phyloP scores from a whole-genome alignment of 2,888 invertebrate genomes.

The Drosophila anceps region DNA sequence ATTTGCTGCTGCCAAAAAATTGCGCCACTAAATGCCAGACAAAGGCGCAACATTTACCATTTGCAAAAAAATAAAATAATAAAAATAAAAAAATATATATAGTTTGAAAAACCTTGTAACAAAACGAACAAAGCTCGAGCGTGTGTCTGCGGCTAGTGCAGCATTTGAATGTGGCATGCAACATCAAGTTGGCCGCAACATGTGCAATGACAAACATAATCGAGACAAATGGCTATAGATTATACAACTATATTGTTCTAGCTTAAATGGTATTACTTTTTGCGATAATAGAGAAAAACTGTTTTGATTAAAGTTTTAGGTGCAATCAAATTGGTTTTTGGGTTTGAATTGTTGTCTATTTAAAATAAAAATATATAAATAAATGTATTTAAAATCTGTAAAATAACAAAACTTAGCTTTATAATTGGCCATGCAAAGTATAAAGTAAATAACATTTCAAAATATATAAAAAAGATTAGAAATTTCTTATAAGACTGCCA shows the following conservation, averaged over 20 bases:
- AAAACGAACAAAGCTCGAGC: constrained; percentile 17
- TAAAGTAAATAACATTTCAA: no score
- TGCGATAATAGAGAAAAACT: neutral
- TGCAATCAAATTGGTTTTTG: neutral
- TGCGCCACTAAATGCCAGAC: constrained; percentile 50
- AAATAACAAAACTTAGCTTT: no score
- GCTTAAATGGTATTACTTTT: neutral
- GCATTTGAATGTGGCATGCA: constrained; percentile 53
- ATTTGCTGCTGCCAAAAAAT: constrained; percentile 55
- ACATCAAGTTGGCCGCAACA: constrained; percentile 17
- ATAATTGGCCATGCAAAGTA: no score
- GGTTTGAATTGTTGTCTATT: no score
- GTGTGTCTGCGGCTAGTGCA: constrained; percentile 36
- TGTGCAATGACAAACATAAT: constrained; percentile 27
- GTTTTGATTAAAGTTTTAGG: neutral
- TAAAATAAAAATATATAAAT: no score
- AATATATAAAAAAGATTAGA: no score
- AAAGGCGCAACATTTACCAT: constrained; percentile 41
- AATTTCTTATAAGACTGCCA: no score
- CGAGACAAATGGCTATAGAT: constrained; percentile 2
- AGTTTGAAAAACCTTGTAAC: constrained; percentile 4
- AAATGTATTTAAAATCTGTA: no score
- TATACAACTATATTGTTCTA: neutral
- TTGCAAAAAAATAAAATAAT: constrained; percentile 22
- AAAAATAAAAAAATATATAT: neutral